Evolutionary conservation across 2,797 vertebrate species (phyloP).

Genomic region (Cryptoblepharus egeriae): DNA sequence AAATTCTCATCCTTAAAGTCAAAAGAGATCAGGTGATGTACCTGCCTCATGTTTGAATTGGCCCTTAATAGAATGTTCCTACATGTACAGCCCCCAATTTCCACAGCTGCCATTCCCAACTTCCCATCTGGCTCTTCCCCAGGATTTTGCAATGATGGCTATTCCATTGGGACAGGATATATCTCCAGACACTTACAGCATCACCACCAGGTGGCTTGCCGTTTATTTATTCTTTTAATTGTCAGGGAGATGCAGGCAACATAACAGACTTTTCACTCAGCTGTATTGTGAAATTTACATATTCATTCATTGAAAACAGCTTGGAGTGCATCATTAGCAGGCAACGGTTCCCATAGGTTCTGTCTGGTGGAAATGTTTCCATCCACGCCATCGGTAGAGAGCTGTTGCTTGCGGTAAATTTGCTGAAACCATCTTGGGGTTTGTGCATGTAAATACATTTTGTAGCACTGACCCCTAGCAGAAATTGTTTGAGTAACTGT

Average conservation of each 20-base stretch:
- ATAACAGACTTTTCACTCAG: constrained; percentile 3
- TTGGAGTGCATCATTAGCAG: constrained; percentile 13
- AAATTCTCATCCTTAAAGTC: background rate
- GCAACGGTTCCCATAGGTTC: constrained; percentile 15
- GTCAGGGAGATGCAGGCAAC: constrained; percentile 1
- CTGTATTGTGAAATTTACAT: constrained; percentile 26
- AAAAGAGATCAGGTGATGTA: background rate
- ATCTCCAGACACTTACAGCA: background rate
- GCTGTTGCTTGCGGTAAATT: constrained; percentile 15
- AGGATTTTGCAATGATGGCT: background rate
- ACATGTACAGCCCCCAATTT: too few relatives aligned
- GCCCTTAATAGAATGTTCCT: background rate
- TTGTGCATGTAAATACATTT: constrained; percentile 1
- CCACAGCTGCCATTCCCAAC: too few relatives aligned
- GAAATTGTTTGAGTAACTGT: constrained; percentile 14
- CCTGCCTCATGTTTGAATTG: background rate
- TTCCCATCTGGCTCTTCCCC: background rate
- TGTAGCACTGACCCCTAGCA: background rate
- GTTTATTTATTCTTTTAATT: constrained; percentile 24
- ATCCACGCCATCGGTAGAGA: background rate
- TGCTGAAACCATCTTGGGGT: background rate
- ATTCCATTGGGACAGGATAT: background rate
- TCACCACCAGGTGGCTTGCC: constrained; percentile 14
- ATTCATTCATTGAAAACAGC: background rate
- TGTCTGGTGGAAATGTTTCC: background rate